Evolutionary conservation across 2,888 invertebrate genomes (phyloP), one percentile per base, ranked within the genome.

Genomic region (Hoplodrina blanda): DNA sequence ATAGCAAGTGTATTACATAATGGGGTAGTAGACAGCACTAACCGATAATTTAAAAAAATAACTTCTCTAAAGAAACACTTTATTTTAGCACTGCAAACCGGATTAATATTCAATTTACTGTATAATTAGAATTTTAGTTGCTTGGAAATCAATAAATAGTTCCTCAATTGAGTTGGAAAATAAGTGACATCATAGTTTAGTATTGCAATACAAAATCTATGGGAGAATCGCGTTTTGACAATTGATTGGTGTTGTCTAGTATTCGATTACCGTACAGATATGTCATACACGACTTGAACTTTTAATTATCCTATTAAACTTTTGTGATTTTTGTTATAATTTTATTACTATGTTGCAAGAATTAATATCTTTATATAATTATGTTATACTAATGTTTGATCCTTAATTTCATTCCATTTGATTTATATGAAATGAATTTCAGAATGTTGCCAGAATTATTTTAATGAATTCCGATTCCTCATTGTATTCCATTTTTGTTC

Each of bases 391-490:
- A 2, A 37, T 50, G 56, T 56, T 11, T 20, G 5, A 44, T 53
- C 25, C 44, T 25, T 41, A 41, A 41, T 52, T 61, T 37, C 57
- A 62, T 63, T 63, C 20, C 46, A 54, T n/a, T 46, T 60, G 49
- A 49, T 62, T 61, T 20, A 15, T 57, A 60, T 37, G 13, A 41
- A 41, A 41, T 41, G 41, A 41, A n/a, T 44, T 62, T 57, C 19
- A 25, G 19, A 71, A 61, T 62, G 37, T 74, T 68, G 63, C 54
- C 46, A 54, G 62, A 81, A 53, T 53, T n/a, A 62, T 69, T 81
- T 64, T n/a, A 67, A 81, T 78, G 78, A 77, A 70, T 62, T 70
- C 63, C 41, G 19, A 54, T 78, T 60, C 7, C 33, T 44, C 20
- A 30, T 55, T 49, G 1, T 52, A 59, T 64, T 63, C 15, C 15